These are phyloP conservation scores for Eulimnadia texana DNA, from an alignment of 1,140 invertebrate species.

Conservation along the genomic window DNA sequence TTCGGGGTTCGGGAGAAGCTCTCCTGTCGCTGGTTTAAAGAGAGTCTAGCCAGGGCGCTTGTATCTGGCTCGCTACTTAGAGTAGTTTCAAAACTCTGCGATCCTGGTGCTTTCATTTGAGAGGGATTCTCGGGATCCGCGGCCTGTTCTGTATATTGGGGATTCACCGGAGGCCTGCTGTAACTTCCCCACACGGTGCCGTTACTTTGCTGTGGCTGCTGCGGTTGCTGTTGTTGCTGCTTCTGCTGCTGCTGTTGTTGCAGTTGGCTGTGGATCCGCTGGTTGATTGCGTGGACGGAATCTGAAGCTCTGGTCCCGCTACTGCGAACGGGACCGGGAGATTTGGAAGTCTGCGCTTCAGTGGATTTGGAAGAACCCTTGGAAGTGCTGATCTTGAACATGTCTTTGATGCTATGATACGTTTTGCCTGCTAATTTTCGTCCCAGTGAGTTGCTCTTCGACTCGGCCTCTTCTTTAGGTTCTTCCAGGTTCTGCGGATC, in stretches of 20 bases:
- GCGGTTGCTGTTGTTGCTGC: constrained; percentile 8
- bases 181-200: constrained; percentile 9
- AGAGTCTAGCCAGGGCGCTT: constrained; percentile 9
- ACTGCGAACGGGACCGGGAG: constrained; percentile 22
- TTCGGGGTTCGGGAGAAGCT: neutral
- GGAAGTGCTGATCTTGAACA: constrained; percentile 56
- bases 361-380: constrained; percentile 45
- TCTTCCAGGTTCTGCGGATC: constrained; percentile 1
- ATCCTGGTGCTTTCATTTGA: neutral
- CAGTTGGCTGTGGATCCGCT: constrained; percentile 7
- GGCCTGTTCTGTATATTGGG: neutral
- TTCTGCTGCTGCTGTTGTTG: constrained; percentile 6
- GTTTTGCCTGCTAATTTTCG: constrained; percentile 40
- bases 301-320: constrained; percentile 6
- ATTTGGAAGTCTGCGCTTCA: constrained; percentile 41
- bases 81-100: neutral
- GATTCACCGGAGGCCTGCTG: neutral
- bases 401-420: constrained; percentile 68
- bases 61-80: constrained; percentile 6
- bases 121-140: neutral
- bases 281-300: constrained; percentile 9
- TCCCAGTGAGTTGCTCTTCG: constrained; percentile 20
- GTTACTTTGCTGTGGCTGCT: constrained; percentile 14
- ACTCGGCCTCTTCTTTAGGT: neutral
- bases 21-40: neutral